These are phyloP conservation scores for Bettongia penicillata DNA, from an alignment of 2,113 vertebrate genomes.

Conservation along the genomic window DNA sequence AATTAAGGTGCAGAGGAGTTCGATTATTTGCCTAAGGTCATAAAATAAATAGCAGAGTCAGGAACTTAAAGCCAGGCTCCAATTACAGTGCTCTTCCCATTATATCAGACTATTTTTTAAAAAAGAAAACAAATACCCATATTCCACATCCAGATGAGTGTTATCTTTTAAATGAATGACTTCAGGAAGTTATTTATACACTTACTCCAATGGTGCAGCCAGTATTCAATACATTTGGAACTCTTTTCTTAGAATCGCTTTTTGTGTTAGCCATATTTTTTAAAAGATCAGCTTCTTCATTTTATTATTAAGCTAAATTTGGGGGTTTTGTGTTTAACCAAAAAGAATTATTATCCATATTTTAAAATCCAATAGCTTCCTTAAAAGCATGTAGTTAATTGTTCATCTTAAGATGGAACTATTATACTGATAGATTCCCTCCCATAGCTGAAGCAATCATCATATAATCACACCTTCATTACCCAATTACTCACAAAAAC, in stretches of 20 bases:
- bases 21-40: no score
- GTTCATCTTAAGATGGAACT: slow-evolving; percentile 1
- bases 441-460: slow-evolving; percentile 4
- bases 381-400: slow-evolving; percentile 29
- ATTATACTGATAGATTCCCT: slow-evolving; percentile 13
- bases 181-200: neutral
- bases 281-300: neutral
- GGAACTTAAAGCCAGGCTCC: neutral
- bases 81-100: neutral
- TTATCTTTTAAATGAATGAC: neutral
- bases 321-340: neutral
- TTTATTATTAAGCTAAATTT: neutral
- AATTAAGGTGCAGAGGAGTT: no score
- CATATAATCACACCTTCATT: slow-evolving; percentile 23
- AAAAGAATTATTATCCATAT: slow-evolving; percentile 4
- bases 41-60: no score
- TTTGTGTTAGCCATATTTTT: neutral
- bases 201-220: neutral
- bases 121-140: neutral
- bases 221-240: neutral
- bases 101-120: neutral
- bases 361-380: slow-evolving; percentile 8
- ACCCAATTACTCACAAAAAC: slow-evolving; percentile 36
- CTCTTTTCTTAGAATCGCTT: neutral
- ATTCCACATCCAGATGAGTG: neutral